Evolutionary conservation across 2,888 invertebrate species (phyloP), one percentile per base, ranked within the genome.

Genomic region (Ischnura elegans): DNA sequence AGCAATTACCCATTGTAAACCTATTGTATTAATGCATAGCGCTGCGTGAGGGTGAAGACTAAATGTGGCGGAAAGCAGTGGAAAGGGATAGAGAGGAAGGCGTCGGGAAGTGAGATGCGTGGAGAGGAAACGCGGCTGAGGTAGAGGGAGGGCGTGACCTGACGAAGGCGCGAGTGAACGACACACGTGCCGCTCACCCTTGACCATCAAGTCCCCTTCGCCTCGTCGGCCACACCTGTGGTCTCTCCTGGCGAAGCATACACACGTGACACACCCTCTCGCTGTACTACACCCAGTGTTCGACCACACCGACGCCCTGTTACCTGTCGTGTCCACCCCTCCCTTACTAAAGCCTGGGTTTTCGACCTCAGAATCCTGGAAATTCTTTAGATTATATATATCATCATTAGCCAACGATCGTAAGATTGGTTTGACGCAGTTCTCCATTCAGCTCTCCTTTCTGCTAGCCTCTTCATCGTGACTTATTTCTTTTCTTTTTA

Each of bases 121-220:
- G 36, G 36, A 2, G 29, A 76, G 76, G 76, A 76, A 76, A 36
- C 25, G 76, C 76, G 76, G 29, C 76, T 36, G 13, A 76, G 29
- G 21, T 8, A 21, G 61, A 61, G 61, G 61, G 76, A 76, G 76
- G 76, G 76, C 25, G 76, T 76, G 76, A 76, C 76, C 13, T 21
- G 76, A 36, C 36, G 36, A 76, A 29, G 25, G 76, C 76, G 36
- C 76, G 76, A 29, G 76, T 76, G 76, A 36, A 21, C n/a, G 36
- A 76, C 76, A 76, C 76, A 36, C 76, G 76, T n/a, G 76, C 76
- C 36, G 76, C 25, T 16, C 76, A 36, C 76, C 29, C 76, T 76
- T 76, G 76, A 76, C 76, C 76, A n/a, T n/a, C n/a, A n/a, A n/a
- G n/a, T n/a, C n/a, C n/a, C n/a, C n/a, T 16, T 76, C 51, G 16